These are phyloP conservation scores for Erebia aethiops DNA, from an alignment of 2,888 invertebrate genomes.

Conservation along the genomic window DNA sequence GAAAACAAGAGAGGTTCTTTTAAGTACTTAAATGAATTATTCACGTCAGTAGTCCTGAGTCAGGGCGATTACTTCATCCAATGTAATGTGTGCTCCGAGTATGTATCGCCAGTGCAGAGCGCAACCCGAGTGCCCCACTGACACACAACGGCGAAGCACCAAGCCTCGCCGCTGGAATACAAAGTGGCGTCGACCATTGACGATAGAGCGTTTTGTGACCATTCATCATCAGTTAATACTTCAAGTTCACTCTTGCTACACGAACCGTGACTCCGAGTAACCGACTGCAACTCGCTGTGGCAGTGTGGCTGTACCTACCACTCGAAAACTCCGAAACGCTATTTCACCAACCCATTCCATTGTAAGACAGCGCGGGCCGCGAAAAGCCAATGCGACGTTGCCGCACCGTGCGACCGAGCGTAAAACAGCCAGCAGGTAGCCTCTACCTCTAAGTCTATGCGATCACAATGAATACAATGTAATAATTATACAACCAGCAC, in stretches of 20 bases:
- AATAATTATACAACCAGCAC: slow-evolving; percentile 74
- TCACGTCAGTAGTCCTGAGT: slow-evolving; percentile 27
- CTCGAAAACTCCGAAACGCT: slow-evolving; percentile 56
- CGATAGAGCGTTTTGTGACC: slow-evolving; percentile 43
- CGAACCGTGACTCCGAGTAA: slow-evolving; percentile 46
- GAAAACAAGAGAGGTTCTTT: slow-evolving; percentile 16
- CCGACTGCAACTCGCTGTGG: slow-evolving; percentile 44
- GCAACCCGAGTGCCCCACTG: slow-evolving; percentile 66
- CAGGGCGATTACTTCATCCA: slow-evolving; percentile 55
- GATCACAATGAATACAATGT: slow-evolving; percentile 64
- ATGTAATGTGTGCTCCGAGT: slow-evolving; percentile 47
- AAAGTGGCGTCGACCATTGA: slow-evolving; percentile 54
- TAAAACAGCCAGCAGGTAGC: slow-evolving; percentile 65
- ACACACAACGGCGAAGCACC: slow-evolving; percentile 62
- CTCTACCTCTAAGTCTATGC: slow-evolving; percentile 53
- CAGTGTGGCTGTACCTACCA: slow-evolving; percentile 49
- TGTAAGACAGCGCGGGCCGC: slow-evolving; percentile 63
- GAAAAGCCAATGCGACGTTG: slow-evolving; percentile 78
- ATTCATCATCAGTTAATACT: slow-evolving; percentile 54
- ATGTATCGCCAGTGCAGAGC: slow-evolving; percentile 49
- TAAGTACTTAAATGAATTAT: slow-evolving; percentile 24
- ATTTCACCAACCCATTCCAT: slow-evolving; percentile 66
- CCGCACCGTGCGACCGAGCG: slow-evolving; percentile 76
- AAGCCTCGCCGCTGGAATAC: slow-evolving; percentile 52
- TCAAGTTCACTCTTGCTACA: slow-evolving; percentile 61